Evolutionary conservation across 1,140 invertebrate species (phyloP).

Genomic region (Leguminivora glycinivorella): DNA sequence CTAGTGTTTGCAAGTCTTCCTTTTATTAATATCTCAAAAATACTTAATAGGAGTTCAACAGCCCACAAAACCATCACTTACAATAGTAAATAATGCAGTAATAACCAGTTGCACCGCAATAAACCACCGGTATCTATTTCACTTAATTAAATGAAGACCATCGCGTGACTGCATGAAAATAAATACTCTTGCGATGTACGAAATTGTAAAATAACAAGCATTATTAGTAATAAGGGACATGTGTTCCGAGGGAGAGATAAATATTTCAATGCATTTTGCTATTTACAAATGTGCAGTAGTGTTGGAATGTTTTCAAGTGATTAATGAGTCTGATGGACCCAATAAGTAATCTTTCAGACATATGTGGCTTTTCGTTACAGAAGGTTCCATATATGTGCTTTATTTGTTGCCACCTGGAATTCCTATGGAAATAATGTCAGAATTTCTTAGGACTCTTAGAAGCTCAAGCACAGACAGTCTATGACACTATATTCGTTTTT

Average conservation of each 20-base stretch:
- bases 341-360: neutral
- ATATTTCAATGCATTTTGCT: constrained; percentile 20
- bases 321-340: neutral
- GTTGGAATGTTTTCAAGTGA: constrained; percentile 3
- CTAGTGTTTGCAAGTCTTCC: no score
- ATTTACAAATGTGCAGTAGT: neutral
- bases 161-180: constrained; percentile 23
- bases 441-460: no score
- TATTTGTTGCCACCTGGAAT: no score
- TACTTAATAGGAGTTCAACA: no score
- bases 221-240: constrained; percentile 17
- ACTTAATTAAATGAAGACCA: constrained; percentile 28
- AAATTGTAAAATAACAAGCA: constrained; percentile 27
- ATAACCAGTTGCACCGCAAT: constrained; percentile 12
- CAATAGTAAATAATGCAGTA: constrained; percentile 7
- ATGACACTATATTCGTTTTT: no score
- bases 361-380: no score
- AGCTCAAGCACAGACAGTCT: no score
- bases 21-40: no score
- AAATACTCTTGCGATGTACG: constrained; percentile 14
- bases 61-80: no score
- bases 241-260: constrained; percentile 21
- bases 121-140: constrained; percentile 22
- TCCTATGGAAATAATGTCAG: no score
- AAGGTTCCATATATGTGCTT: no score